Conservation (phyloP, 2,797 vertebrate species). For the Hafferia zeledoni region DNA sequence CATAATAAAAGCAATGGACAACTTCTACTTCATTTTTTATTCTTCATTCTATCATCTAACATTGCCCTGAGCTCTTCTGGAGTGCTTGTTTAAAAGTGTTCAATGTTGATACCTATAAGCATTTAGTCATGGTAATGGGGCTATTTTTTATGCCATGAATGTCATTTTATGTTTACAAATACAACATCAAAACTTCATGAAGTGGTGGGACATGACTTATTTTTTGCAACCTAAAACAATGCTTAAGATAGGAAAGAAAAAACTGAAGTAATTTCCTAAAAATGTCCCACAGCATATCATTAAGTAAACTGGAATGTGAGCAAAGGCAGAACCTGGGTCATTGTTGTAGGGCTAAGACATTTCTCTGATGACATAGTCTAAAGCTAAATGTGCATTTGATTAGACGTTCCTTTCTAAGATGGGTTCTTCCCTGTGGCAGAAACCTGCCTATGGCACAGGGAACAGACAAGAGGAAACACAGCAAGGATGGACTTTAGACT, state of each 20-base stretch:
- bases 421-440: not conserved
- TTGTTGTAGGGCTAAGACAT: not conserved
- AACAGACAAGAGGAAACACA: not conserved
- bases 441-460: not conserved
- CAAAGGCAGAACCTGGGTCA: not conserved
- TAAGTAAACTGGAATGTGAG: not conserved
- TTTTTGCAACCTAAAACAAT: not conserved
- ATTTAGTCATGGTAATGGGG: not conserved
- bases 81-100: not conserved
- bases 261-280: not conserved
- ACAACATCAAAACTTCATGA: not conserved
- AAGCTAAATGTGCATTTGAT: not conserved
- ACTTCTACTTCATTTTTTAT: not conserved
- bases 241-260: not conserved
- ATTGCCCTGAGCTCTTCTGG: slow-evolving; percentile 13
- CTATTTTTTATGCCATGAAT: not conserved
- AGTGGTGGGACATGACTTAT: not conserved
- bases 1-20: slow-evolving; percentile 24
- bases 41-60: not conserved
- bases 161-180: not conserved
- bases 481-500: not conserved
- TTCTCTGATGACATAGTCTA: not conserved
- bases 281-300: not conserved
- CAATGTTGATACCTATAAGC: not conserved
- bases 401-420: not conserved